Base-by-base conservation (phyloP, 2,113 vertebrate species). In the Melanocharis versteri region DNA sequence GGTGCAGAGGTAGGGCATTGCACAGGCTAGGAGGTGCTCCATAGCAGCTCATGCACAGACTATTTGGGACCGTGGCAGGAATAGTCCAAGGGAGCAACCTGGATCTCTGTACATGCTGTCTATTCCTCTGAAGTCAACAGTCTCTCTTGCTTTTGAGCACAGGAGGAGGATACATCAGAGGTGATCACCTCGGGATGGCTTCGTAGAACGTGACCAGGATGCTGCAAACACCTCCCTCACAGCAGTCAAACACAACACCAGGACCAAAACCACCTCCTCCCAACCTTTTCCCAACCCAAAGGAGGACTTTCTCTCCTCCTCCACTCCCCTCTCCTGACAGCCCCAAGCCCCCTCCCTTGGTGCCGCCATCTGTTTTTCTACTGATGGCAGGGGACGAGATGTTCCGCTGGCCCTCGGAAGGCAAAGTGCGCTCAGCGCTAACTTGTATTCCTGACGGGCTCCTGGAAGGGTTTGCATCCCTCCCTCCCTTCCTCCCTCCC, bases 341-440 rank as follows among this genome's bases (percentile, higher is more conserved):
- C 40, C 82, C 60, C 57, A 76, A 86, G 47, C 30, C 83, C 71
- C 47, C 80, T 91, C 50, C 70, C 30, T 45, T 23, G 17, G 44
- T 69, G 48, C 86, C 45, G 66, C 97, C 97, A 97, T 97, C 97
- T 98, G 97, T 94, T 98, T 98, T 98, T 95, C 93, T 97, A 88
- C 95, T 97, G 94, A 97, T 96, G 97, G 96, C 96, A 96, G 90
- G 66, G 94, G 94, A 97, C 81, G 85, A 97, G 97, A 97, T 97
- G 94, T 97, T 97, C 95, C 68, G 6, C 81, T 96, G 96, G 97
- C 97, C 72, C 61, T 65, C 1, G 6, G 35, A 44, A 61, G 58
- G 80, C 28, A 3, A 90, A 96, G 94, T 2, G 11, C 13, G 10
- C 90, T 97, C 65, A 0, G 78, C 1, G 5, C 94, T 96, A 95